phyloP scores from a whole-genome alignment of 1,140 invertebrate species.

The Daktulosphaira vitifoliae region DNA sequence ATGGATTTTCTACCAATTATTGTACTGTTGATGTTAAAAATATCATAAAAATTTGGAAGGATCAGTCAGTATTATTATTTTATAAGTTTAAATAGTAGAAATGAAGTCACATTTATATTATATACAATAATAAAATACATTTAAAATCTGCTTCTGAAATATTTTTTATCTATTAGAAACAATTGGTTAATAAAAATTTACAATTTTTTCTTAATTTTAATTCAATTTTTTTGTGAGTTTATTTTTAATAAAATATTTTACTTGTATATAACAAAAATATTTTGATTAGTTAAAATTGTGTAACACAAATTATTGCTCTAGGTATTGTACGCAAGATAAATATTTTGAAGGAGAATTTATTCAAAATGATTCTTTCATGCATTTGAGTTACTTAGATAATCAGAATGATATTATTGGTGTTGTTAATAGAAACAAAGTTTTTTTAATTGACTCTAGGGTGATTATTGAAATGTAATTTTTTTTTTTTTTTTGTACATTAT shows the following conservation, averaged over 20 bases:
- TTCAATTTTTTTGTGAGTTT: no score
- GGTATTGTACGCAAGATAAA: conserved; percentile 16
- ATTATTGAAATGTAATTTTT: not conserved
- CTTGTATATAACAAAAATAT: no score
- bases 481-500: no score
- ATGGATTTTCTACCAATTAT: not conserved
- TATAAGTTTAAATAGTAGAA: not conserved
- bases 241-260: no score
- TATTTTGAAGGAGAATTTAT: conserved; percentile 1
- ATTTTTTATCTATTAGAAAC: no score
- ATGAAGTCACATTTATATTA: no score
- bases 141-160: no score
- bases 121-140: no score
- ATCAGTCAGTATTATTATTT: not conserved
- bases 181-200: no score
- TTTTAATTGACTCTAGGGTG: conserved; percentile 7
- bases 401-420: conserved; percentile 4
- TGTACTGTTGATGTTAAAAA: conserved; percentile 15
- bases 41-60: conserved; percentile 17
- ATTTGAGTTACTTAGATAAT: conserved; percentile 8
- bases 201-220: no score
- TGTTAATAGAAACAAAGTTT: conserved; percentile 7
- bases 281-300: no score
- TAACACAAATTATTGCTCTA: no score
- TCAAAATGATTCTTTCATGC: conserved; percentile 20